Base-by-base conservation (phyloP, 2,888 invertebrate species). In the Drosophila infuscata region DNA sequence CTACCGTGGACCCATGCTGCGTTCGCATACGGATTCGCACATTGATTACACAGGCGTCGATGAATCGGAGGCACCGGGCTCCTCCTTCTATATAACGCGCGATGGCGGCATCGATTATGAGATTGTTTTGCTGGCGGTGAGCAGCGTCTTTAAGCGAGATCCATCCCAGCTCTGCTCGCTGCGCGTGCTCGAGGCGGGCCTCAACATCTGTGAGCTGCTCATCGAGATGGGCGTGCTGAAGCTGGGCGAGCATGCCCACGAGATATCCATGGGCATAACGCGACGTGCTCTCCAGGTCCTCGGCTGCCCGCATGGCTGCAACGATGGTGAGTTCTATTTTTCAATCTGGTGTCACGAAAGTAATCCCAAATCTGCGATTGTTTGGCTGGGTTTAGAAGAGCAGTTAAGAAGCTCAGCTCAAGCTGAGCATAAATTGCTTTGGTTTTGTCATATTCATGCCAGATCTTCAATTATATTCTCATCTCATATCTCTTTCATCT, bases 271-370 rank as follows among this genome's bases (percentile, higher is more conserved):
- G 93, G 93, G 93, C 25, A 93, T 93, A 9, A 89, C 93, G 3
- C 90, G 91, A 25, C 78, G 92, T 25, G 93, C 93, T 0, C 94
- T 98, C 63, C 96, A 97, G 72, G 97, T 98, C 85, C 94, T 99
- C 35, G 99, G 99, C 0, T 99, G 99, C 92, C 97, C 97, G 0
- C 97, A 99, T 93, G 99, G 98, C 2, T 99, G 99, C 92, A 94
- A 95, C 6, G 96, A 97, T 65, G 97, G 97, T 57, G 68, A 70
- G 80, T 68, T 25, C 4, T n/a, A 15, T 25, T 48, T 25, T 48
- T 25, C 15, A 8, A 48, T 9, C 15, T 17, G 11, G 25, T 3
- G 25, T 25, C 25, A 25, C 25, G 2, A 25, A 25, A 25, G 25
- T 25, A 3, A 25, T 25, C 25, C 2, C 3, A 3, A 25, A 25